Conservation (phyloP, 2,797 vertebrate genomes). For the Crenuchus spilurus region DNA sequence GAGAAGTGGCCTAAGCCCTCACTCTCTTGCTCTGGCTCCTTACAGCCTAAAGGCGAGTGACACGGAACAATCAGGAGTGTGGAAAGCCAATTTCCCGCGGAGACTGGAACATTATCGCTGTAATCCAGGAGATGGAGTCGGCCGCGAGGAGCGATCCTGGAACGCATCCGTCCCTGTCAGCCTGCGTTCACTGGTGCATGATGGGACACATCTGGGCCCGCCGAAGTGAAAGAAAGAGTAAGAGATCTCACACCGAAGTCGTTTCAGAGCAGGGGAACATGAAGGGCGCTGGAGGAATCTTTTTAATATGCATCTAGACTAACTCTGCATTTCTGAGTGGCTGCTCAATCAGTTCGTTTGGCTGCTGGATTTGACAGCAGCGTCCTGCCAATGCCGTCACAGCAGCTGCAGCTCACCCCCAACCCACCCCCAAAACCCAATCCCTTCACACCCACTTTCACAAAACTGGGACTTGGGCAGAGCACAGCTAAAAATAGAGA, state of each 20-base stretch:
- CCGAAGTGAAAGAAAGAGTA: constrained; percentile 15
- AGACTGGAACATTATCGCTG: constrained; percentile 46
- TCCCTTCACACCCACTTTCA: neutral
- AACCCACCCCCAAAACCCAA: neutral
- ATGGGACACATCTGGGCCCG: constrained; percentile 39
- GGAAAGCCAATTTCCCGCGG: constrained; percentile 63
- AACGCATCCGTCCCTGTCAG: constrained; percentile 16
- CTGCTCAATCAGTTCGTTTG: constrained; percentile 39
- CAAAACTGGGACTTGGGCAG: constrained; percentile 45
- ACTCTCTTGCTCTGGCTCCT: constrained; percentile 53
- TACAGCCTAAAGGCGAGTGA: constrained; percentile 64
- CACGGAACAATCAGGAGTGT: constrained; percentile 67
- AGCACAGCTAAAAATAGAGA: constrained; percentile 47
- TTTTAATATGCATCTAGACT: constrained; percentile 56
- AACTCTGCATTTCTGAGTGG: constrained; percentile 48
- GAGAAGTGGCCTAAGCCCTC: constrained; percentile 35
- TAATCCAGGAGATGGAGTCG: constrained; percentile 52
- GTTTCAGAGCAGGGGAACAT: neutral
- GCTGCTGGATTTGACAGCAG: constrained; percentile 41
- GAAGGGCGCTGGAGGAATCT: constrained; percentile 12
- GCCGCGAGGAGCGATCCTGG: constrained; percentile 28
- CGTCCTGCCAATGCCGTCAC: constrained; percentile 35
- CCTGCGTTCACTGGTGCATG: constrained; percentile 38
- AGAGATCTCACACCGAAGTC: neutral
- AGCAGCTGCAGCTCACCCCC: constrained; percentile 25